A percentile compares a stretch with the other conserved stretches of the same genome.
Evolutionary conservation across 2,888 invertebrate genomes (phyloP).

Genomic region (Sinodicranocentrus sp.): DNA sequence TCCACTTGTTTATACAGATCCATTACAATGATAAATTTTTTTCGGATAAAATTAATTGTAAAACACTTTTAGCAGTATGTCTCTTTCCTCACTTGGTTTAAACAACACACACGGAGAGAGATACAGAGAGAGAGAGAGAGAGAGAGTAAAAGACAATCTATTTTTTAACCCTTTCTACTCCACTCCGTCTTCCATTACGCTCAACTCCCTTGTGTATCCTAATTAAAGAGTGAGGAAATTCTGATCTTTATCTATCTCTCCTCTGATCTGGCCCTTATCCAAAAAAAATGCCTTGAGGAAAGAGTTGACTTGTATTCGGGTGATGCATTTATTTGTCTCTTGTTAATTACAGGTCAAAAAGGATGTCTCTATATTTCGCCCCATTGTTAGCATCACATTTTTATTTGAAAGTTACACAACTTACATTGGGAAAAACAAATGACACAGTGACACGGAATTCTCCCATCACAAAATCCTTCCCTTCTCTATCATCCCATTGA

Average conservation of each 20-base stretch:
- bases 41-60: slow-evolving; percentile 56
- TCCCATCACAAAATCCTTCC: background rate
- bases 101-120: background rate
- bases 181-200: background rate
- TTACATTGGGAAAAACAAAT: slow-evolving; percentile 30
- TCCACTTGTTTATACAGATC: slow-evolving; percentile 26
- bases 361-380: slow-evolving; percentile 31
- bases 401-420: slow-evolving; percentile 5
- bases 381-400: background rate
- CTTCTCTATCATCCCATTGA: too few relatives aligned
- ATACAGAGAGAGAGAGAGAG: slow-evolving; percentile 1
- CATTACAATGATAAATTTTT: slow-evolving; percentile 55
- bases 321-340: slow-evolving; percentile 63
- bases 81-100: slow-evolving; percentile 3
- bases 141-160: too few relatives aligned
- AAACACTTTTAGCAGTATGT: slow-evolving; percentile 48
- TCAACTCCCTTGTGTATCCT: slow-evolving; percentile 35
- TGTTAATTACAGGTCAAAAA: slow-evolving; percentile 59
- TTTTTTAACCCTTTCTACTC: background rate
- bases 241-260: slow-evolving; percentile 59
- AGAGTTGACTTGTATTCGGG: background rate
- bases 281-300: slow-evolving; percentile 21
- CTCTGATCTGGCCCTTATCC: slow-evolving; percentile 21
- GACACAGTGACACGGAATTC: slow-evolving; percentile 44
- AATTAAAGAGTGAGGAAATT: slow-evolving; percentile 59